These are phyloP conservation scores for Diachrysia chrysitis DNA, from an alignment of 2,888 invertebrate species.

Conservation along the genomic window DNA sequence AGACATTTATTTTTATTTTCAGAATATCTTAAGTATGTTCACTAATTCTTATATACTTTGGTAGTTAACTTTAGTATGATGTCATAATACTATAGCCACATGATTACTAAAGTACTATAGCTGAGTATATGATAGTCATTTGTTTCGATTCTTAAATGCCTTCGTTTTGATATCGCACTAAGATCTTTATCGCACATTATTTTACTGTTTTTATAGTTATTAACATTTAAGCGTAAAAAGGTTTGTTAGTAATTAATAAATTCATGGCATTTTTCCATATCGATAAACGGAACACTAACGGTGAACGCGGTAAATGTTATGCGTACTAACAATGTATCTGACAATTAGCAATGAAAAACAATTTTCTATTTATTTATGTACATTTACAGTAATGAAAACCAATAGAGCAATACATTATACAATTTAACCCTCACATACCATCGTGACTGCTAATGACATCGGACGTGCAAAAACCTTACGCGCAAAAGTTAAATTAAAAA, in stretches of 20 bases:
- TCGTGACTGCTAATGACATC: constrained; percentile 65
- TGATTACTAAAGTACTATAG: too few species aligned
- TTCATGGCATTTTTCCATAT: constrained; percentile 2
- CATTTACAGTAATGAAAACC: constrained; percentile 30
- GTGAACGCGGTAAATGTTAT: constrained; percentile 14
- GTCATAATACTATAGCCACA: too few species aligned
- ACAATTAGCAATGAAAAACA: constrained; percentile 41
- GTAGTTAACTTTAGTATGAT: too few species aligned
- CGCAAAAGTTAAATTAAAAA: constrained; percentile 60
- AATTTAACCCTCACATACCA: constrained; percentile 63
- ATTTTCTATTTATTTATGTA: constrained; percentile 16
- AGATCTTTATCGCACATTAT: background rate
- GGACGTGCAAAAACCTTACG: constrained; percentile 35
- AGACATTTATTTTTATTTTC: too few species aligned
- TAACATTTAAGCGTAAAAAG: background rate
- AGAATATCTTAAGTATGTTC: too few species aligned
- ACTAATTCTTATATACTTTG: too few species aligned
- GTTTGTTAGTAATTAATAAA: background rate
- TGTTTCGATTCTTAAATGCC: background rate
- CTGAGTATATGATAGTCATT: background rate
- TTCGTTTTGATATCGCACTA: background rate
- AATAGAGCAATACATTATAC: constrained; percentile 48
- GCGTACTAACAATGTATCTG: constrained; percentile 18
- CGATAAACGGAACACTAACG: background rate
- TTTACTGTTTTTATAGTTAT: background rate